Evolutionary conservation across 2,888 invertebrate genomes (phyloP).

Genomic region (Rhamnusium bicolor): DNA sequence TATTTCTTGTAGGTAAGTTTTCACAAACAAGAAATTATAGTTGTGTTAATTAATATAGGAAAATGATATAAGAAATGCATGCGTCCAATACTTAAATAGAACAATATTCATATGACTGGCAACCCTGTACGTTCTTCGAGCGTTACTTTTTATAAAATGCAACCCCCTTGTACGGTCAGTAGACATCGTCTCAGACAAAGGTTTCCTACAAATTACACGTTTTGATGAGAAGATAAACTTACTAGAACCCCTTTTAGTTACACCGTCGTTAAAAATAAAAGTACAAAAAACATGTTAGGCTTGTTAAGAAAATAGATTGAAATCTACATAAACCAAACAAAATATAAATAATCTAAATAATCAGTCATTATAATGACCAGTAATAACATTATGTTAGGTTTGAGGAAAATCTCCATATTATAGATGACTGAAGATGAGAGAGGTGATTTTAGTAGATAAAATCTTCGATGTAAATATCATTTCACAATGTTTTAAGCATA

Average conservation of each 20-base stretch:
- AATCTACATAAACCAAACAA: background rate
- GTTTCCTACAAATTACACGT: constrained; percentile 34
- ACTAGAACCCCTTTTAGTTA: constrained; percentile 12
- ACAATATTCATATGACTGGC: background rate
- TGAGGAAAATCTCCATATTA: background rate
- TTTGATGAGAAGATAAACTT: constrained; percentile 17
- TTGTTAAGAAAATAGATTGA: background rate
- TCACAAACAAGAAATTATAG: too few species aligned
- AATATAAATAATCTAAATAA: background rate
- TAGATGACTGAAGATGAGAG: too few species aligned
- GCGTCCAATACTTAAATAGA: too few species aligned
- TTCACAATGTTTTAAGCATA: too few species aligned
- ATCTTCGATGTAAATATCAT: too few species aligned
- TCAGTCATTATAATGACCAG: background rate
- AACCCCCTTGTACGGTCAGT: constrained; percentile 45
- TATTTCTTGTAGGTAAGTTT: too few species aligned
- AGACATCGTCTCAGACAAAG: constrained; percentile 38
- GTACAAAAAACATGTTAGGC: constrained; percentile 1
- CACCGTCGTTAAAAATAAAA: constrained; percentile 6
- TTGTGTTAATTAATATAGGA: too few species aligned
- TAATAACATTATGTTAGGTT: background rate
- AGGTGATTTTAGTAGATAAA: too few species aligned
- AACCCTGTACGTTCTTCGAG: background rate
- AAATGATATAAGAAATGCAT: too few species aligned
- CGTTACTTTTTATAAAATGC: constrained; percentile 39